These are phyloP conservation scores for Caenorhabditis wallacei DNA, from an alignment of 2,888 invertebrate species.

Conservation along the genomic window DNA sequence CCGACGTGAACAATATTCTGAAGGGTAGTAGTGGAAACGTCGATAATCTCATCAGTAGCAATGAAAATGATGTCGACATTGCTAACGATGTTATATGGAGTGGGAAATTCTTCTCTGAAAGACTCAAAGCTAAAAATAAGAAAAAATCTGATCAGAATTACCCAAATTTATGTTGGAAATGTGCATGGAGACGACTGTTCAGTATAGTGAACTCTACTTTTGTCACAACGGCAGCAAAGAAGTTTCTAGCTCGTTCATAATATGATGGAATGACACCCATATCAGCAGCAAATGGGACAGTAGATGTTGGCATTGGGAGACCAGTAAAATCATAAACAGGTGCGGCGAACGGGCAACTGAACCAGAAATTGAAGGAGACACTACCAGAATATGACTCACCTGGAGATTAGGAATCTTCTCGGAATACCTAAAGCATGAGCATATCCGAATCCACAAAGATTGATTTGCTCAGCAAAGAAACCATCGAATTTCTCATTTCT, in stretches of 20 bases:
- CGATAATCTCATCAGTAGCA: constrained; percentile 74
- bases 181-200: constrained; percentile 11
- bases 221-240: constrained; percentile 1
- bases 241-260: constrained; percentile 44
- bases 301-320: constrained; percentile 46
- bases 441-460: constrained; percentile 71
- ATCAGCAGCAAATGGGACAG: constrained; percentile 35
- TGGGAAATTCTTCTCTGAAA: constrained; percentile 71
- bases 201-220: constrained; percentile 9
- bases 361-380: background rate
- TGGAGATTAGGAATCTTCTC: constrained; percentile 69
- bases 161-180: constrained; percentile 52
- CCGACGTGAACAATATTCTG: constrained; percentile 77
- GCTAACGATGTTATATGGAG: constrained; percentile 50
- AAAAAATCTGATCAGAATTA: constrained; percentile 1
- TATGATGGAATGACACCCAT: constrained; percentile 38
- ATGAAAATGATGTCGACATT: constrained; percentile 74
- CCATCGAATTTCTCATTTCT: constrained; percentile 72
- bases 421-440: constrained; percentile 71
- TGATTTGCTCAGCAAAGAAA: constrained; percentile 73
- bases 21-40: constrained; percentile 70
- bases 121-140: background rate
- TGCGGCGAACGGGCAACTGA: constrained; percentile 49
- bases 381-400: constrained; percentile 40
- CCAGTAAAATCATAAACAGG: constrained; percentile 43